Conservation (phyloP, 2,888 invertebrate species). For the Diaperis boleti region DNA sequence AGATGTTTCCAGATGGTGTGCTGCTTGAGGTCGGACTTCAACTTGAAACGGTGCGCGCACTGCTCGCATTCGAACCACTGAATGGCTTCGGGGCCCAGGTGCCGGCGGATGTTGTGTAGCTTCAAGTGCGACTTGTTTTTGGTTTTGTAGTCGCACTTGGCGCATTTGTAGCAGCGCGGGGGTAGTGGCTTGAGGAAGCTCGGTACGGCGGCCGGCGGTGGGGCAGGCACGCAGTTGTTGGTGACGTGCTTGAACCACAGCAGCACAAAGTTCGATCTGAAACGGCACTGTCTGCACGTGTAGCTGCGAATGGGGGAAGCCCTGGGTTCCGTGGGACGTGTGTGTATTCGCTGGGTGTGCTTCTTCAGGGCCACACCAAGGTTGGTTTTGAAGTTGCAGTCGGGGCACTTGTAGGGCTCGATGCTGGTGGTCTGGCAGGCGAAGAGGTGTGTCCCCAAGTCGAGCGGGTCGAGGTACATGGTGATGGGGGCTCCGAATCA, state of each 20-base stretch:
- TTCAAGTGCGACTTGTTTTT: neutral
- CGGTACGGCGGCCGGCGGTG: neutral
- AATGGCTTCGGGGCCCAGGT: neutral
- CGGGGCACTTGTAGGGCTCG: too few species aligned
- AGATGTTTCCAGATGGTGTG: constrained; percentile 1
- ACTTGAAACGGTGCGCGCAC: neutral
- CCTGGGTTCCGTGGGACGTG: too few species aligned
- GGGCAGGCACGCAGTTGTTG: neutral
- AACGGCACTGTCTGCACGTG: too few species aligned
- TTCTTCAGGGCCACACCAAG: too few species aligned
- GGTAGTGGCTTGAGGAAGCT: neutral
- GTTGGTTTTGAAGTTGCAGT: too few species aligned
- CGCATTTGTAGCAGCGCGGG: neutral
- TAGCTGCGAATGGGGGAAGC: too few species aligned
- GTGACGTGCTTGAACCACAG: neutral
- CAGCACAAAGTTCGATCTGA: neutral
- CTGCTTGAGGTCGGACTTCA: neutral
- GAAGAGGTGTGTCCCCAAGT: too few species aligned
- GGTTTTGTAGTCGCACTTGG: neutral
- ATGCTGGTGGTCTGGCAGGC: too few species aligned
- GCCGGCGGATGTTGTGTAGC: neutral
- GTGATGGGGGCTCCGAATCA: too few species aligned
- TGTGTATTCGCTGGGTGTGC: too few species aligned
- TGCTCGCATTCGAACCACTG: neutral
- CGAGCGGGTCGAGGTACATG: too few species aligned